These are phyloP conservation scores for Uropetala carovei DNA, from an alignment of 2,888 invertebrate species.

Conservation along the genomic window DNA sequence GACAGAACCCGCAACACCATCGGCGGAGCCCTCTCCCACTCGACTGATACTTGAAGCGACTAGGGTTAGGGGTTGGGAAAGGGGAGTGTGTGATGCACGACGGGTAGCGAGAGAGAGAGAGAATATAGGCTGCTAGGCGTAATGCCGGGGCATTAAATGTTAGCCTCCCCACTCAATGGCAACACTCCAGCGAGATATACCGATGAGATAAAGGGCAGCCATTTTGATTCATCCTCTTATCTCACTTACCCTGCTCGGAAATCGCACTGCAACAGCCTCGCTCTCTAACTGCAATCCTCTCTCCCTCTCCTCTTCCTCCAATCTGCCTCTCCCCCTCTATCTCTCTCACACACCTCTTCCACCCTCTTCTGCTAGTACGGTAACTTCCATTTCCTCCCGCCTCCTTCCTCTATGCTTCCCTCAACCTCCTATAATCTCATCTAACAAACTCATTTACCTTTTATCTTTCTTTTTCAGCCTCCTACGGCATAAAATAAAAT, in stretches of 20 bases:
- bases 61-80: not conserved
- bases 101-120: not conserved
- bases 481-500: no score
- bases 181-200: constrained; percentile 58
- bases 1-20: constrained; percentile 39
- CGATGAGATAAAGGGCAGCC: constrained; percentile 53
- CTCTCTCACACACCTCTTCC: not conserved
- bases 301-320: not conserved
- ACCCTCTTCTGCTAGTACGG: not conserved
- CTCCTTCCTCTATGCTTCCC: not conserved
- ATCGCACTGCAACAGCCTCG: constrained; percentile 47
- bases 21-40: not conserved
- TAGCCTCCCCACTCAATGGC: constrained; percentile 46
- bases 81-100: not conserved
- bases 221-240: constrained; percentile 53
- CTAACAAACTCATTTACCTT: no score
- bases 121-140: constrained; percentile 4
- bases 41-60: constrained; percentile 36
- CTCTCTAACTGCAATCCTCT: not conserved
- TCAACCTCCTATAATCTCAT: no score
- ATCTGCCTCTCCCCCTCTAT: not conserved
- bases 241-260: constrained; percentile 36
- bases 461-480: no score
- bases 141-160: constrained; percentile 61
- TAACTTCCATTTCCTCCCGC: not conserved